phyloP scores from a whole-genome alignment of 1,140 invertebrate genomes.

The Oreohelix idahoensis region DNA sequence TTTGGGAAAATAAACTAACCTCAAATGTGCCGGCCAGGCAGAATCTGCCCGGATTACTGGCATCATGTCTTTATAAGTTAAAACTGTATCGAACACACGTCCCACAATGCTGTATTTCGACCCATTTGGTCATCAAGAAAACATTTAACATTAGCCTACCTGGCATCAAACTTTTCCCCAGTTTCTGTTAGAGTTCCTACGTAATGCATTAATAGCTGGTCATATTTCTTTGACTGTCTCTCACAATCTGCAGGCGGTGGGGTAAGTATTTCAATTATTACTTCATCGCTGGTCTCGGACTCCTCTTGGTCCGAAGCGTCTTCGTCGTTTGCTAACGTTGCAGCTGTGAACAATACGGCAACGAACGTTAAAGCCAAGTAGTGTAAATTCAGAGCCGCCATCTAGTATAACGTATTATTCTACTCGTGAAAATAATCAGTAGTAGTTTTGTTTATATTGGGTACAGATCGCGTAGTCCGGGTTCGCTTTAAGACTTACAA shows the following conservation, averaged over 20 bases:
- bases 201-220: constrained; percentile 95
- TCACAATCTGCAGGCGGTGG: constrained; percentile 84
- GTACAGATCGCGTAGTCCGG: neutral
- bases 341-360: neutral
- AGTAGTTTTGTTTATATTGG: neutral
- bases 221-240: constrained; percentile 86
- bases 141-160: constrained; percentile 79
- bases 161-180: constrained; percentile 94
- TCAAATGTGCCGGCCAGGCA: no score
- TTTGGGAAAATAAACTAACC: no score
- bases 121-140: no score
- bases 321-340: neutral
- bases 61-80: no score
- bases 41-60: no score
- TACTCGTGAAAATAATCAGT: neutral
- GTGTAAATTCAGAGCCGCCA: neutral
- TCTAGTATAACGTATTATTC: neutral
- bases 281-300: constrained; percentile 54
- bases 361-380: neutral
- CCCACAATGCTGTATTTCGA: no score
- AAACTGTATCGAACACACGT: no score
- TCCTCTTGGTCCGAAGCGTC: neutral
- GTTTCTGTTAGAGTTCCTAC: constrained; percentile 85
- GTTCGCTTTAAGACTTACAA: no score
- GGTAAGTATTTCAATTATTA: constrained; percentile 87